Percentiles rank a stretch among this genome's conserved stretches.
These are phyloP conservation scores for Tridacna crocea DNA, from an alignment of 2,888 invertebrate genomes.

Conservation along the genomic window DNA sequence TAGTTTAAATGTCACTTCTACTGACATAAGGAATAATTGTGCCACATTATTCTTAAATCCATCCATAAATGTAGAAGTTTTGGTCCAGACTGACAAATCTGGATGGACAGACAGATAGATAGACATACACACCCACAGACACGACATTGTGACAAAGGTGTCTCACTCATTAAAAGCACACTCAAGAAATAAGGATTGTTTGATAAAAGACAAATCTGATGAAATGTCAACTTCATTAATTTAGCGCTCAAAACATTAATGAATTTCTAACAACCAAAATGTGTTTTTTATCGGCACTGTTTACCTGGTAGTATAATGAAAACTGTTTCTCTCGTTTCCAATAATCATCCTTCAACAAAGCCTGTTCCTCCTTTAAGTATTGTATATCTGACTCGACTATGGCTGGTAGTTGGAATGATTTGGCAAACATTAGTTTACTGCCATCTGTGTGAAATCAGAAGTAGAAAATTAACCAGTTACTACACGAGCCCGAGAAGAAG, in stretches of 20 bases:
- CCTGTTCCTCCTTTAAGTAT: constrained; percentile 68
- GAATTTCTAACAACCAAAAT: neutral
- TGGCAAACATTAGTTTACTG: constrained; percentile 74
- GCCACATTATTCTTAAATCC: too few relatives aligned
- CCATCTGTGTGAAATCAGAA: constrained; percentile 43
- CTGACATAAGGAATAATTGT: too few relatives aligned
- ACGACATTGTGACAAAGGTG: too few relatives aligned
- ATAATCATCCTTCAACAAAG: constrained; percentile 67
- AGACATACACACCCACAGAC: too few relatives aligned
- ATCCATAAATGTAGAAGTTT: too few relatives aligned
- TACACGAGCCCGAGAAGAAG: neutral
- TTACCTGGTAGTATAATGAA: constrained; percentile 78
- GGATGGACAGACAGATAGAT: too few relatives aligned
- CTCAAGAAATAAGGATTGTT: too few relatives aligned
- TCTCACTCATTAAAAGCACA: too few relatives aligned
- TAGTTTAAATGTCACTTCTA: too few relatives aligned
- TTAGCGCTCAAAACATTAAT: neutral
- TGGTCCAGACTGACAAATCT: too few relatives aligned
- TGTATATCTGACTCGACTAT: constrained; percentile 74
- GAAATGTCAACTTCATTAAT: too few relatives aligned
- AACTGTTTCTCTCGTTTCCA: constrained; percentile 76
- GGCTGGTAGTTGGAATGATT: constrained; percentile 77
- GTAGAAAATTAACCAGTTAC: neutral
- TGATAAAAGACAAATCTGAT: too few relatives aligned
- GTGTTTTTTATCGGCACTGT: neutral